A percentile compares a stretch with the other conserved stretches of the same genome.
phyloP scores from a whole-genome alignment of 2,888 invertebrate species.

The Zonitis immaculata region DNA sequence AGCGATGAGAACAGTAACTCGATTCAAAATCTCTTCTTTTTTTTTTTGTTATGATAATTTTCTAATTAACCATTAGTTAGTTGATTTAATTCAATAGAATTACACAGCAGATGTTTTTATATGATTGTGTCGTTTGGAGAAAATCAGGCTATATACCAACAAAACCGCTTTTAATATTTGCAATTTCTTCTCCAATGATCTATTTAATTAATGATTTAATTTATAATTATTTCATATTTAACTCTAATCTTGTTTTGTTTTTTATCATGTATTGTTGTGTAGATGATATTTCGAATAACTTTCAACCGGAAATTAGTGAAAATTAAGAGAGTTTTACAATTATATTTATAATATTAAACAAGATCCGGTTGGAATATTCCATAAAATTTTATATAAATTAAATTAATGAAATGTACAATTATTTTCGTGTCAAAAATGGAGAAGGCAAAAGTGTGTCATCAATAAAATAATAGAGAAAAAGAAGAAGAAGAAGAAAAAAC shows the following conservation, averaged over 20 bases:
- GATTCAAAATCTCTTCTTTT: too few species aligned
- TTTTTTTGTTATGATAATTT: too few species aligned
- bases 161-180: too few species aligned
- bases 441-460: too few species aligned
- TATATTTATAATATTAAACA: not conserved
- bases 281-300: too few species aligned
- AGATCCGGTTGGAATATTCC: not conserved
- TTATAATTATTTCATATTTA: not conserved
- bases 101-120: not conserved
- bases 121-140: not conserved
- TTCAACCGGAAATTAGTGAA: slow-evolving; percentile 13
- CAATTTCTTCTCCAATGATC: too few species aligned
- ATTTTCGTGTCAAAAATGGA: too few species aligned
- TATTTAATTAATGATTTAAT: not conserved
- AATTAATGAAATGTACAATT: too few species aligned
- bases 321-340: not conserved
- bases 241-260: too few species aligned
- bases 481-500: too few species aligned
- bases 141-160: slow-evolving; percentile 3
- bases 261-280: too few species aligned
- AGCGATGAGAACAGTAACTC: not conserved
- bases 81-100: not conserved
- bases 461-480: too few species aligned
- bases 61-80: not conserved
- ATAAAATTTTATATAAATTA: not conserved